Base-by-base conservation (phyloP, 1,140 invertebrate species). In the Cephus cinctus region DNA sequence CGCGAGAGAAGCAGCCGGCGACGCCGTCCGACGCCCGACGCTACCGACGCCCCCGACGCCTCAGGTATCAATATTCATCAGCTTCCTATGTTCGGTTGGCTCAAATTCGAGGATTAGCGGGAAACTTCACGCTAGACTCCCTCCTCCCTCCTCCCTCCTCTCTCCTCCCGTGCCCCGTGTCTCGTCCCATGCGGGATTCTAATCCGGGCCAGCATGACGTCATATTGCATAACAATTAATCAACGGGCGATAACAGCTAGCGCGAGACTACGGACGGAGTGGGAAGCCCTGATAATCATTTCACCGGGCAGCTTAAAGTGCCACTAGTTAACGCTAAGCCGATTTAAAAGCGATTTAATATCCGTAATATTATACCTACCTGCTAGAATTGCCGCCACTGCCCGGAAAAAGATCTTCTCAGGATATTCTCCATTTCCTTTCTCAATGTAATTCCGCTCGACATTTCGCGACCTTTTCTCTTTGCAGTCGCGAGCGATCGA, bases 201-300 rank as follows among this genome's bases (percentile, higher is more conserved):
- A 75, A 73, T 75, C 68, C 70, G 11, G 36, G 50, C 53, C 49
- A 54, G 57, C 59, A 65, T 71, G 68, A 73, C 73, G 73, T 77
- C 73, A 77, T 77, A 76, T 77, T 77, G 75, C 73, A 77, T 77
- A 76, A 75, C 75, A 76, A 77, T 76, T 77, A 77, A 77, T 77
- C 75, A 77, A 74, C 67, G 69, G 60, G 66, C 67, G 73, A 75
- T 75, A 75, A 74, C 73, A 72, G 70, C 69, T 73, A 73, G 71
- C 59, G 56, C 51, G 34, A 38, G 36, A 50, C 44, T 39, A 35
- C 21, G 32, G 54, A 65, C 69, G 66, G 68, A 69, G 67, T 73
- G 73, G 69, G 67, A 69, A 72, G 54, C 65, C 62, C 70, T 73
- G 75, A 77, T 77, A 77, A 77, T 76, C 75, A 77, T 76, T 77